phyloP scores from a whole-genome alignment of 2,888 invertebrate genomes.

The Cremastinae sp. region DNA sequence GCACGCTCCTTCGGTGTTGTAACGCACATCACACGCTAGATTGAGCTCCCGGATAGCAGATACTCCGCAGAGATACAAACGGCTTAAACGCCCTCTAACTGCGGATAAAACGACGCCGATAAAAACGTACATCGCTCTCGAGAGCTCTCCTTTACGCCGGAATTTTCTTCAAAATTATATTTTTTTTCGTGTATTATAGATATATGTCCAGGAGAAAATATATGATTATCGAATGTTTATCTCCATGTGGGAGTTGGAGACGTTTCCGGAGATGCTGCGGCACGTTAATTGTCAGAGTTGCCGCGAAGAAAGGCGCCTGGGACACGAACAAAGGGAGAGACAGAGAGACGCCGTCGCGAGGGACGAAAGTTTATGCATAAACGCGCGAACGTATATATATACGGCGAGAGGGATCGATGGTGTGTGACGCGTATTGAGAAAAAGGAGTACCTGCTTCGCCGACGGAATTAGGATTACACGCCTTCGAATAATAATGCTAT shows the following conservation, averaged over 20 bases:
- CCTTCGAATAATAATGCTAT: conserved; percentile 71
- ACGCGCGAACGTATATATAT: conserved; percentile 4
- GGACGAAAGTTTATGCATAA: conserved; percentile 2
- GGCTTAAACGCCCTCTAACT: conserved; percentile 1
- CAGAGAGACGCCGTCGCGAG: conserved; percentile 44
- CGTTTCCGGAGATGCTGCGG: too few species aligned
- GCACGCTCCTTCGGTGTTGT: conserved; percentile 2
- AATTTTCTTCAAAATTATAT: too few species aligned
- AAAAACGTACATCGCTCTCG: conserved; percentile 6
- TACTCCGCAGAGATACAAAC: conserved; percentile 13
- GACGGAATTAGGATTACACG: conserved; percentile 73
- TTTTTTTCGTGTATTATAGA: too few species aligned
- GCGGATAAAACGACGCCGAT: conserved; percentile 5
- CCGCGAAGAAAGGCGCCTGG: too few species aligned
- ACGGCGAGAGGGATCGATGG: not conserved
- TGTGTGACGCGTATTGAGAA: conserved; percentile 15
- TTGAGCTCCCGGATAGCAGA: conserved; percentile 29
- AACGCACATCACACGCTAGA: conserved; percentile 15
- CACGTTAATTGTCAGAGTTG: conserved; percentile 44
- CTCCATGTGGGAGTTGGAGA: too few species aligned
- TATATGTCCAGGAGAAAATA: too few species aligned
- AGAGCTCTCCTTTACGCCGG: too few species aligned
- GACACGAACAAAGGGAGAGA: too few species aligned
- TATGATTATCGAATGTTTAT: too few species aligned
- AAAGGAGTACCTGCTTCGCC: conserved; percentile 62